Percentiles rank a stretch among this genome's conserved stretches.
phyloP scores from a whole-genome alignment of 2,888 invertebrate genomes.

The Hesperia comma region DNA sequence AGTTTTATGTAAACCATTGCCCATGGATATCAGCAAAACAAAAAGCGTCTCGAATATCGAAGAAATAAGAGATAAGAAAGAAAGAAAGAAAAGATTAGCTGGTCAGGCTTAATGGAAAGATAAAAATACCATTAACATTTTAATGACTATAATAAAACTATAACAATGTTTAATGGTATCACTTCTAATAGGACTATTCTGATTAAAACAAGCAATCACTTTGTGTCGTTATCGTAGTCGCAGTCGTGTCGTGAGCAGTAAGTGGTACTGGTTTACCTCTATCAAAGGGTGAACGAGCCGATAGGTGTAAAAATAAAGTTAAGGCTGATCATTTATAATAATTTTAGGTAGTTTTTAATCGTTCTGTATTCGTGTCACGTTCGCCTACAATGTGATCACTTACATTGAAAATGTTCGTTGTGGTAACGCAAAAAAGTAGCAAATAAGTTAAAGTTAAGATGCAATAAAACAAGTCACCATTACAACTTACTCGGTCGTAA shows the following conservation, averaged over 20 bases:
- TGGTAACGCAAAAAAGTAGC: background rate
- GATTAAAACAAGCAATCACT: background rate
- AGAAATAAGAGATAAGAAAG: too few relatives aligned
- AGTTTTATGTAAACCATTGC: too few relatives aligned
- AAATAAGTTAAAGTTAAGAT: background rate
- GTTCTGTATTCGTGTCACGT: conserved; percentile 6
- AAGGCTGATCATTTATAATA: conserved; percentile 55
- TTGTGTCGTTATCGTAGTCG: conserved; percentile 12
- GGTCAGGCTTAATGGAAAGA: too few relatives aligned
- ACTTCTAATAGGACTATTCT: too few relatives aligned
- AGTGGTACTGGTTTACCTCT: conserved; percentile 29
- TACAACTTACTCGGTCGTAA: background rate
- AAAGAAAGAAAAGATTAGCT: too few relatives aligned
- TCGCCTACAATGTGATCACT: background rate
- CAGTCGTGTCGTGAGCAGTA: conserved; percentile 34
- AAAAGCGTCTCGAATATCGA: too few relatives aligned
- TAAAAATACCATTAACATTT: too few relatives aligned
- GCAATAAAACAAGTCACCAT: background rate
- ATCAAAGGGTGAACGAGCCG: conserved; percentile 60
- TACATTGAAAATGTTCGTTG: too few relatives aligned
- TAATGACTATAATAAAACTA: too few relatives aligned
- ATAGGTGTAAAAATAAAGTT: conserved; percentile 62
- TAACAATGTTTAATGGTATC: too few relatives aligned
- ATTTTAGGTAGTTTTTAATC: conserved; percentile 33
- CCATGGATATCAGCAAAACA: too few relatives aligned